Conservation (phyloP, 2,888 invertebrate genomes). For the Lampropteryx suffumata region DNA sequence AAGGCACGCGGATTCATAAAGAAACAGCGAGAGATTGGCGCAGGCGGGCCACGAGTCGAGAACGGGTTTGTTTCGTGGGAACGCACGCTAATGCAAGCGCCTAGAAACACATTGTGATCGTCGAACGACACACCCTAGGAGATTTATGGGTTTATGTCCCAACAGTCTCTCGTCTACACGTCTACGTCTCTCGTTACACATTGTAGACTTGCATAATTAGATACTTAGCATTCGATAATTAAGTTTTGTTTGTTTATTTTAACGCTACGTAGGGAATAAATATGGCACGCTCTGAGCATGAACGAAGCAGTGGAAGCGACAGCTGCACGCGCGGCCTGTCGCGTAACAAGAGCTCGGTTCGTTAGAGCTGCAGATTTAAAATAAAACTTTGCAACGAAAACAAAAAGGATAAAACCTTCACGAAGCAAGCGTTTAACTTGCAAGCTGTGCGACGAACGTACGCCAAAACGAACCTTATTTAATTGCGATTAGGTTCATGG, state of each 20-base stretch:
- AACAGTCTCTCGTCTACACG: constrained; percentile 25
- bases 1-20: constrained; percentile 69
- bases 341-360: constrained; percentile 70
- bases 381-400: constrained; percentile 70
- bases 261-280: constrained; percentile 14
- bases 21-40: constrained; percentile 60
- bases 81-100: constrained; percentile 66
- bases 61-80: constrained; percentile 71
- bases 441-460: constrained; percentile 45
- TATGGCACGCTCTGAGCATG: constrained; percentile 10
- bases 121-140: constrained; percentile 41
- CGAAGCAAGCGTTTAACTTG: constrained; percentile 65
- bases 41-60: constrained; percentile 45
- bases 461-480: constrained; percentile 48
- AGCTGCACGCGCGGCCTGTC: constrained; percentile 55
- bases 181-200: too few relatives aligned
- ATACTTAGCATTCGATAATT: constrained; percentile 21
- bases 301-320: constrained; percentile 40
- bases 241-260: constrained; percentile 20
- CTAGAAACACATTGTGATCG: constrained; percentile 58
- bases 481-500: constrained; percentile 50
- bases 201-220: constrained; percentile 14
- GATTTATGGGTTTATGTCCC: constrained; percentile 54
- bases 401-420: constrained; percentile 69
- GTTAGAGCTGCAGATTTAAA: constrained; percentile 77